Percentiles rank a stretch among this genome's conserved stretches.
These are phyloP conservation scores for Alcis repandata DNA, from an alignment of 2,888 invertebrate species.

Conservation along the genomic window DNA sequence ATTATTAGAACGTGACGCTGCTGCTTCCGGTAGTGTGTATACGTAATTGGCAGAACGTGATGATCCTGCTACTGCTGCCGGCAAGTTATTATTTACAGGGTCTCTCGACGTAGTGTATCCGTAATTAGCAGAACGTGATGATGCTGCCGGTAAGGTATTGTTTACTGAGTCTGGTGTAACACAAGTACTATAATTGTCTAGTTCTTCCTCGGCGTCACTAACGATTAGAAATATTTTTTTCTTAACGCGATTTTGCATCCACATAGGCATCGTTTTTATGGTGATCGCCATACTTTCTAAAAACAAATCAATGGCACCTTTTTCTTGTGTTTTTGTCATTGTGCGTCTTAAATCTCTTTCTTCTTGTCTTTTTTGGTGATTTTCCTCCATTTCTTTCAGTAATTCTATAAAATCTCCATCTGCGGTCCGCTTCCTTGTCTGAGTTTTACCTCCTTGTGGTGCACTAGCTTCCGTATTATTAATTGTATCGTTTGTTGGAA, in stretches of 20 bases:
- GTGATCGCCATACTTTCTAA: constrained; percentile 32
- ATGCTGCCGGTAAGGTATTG: constrained; percentile 26
- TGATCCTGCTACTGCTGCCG: constrained; percentile 31
- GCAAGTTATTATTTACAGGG: constrained; percentile 19
- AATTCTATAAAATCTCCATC: constrained; percentile 34
- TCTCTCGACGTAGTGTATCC: constrained; percentile 33
- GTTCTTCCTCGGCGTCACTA: constrained; percentile 37
- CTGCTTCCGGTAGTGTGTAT: constrained; percentile 31
- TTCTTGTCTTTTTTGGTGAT: constrained; percentile 20
- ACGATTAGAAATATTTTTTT: constrained; percentile 36
- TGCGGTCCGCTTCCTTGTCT: constrained; percentile 23
- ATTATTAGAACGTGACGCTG: constrained; percentile 25
- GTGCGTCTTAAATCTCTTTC: constrained; percentile 30
- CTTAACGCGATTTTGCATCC: constrained; percentile 35
- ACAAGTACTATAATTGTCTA: constrained; percentile 34
- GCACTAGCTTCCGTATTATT: constrained; percentile 23
- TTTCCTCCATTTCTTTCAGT: constrained; percentile 35
- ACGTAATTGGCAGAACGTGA: constrained; percentile 37
- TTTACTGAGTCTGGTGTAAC: constrained; percentile 29
- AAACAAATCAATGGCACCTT: constrained; percentile 32
- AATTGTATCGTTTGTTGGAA: constrained; percentile 32
- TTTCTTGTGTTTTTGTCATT: constrained; percentile 25
- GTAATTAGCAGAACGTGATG: constrained; percentile 36
- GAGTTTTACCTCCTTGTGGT: background rate
- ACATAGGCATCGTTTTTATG: constrained; percentile 30